A percentile compares a stretch with the other conserved stretches of the same genome.
Conservation (phyloP, 1,140 invertebrate species). For the Megathymus violae region DNA sequence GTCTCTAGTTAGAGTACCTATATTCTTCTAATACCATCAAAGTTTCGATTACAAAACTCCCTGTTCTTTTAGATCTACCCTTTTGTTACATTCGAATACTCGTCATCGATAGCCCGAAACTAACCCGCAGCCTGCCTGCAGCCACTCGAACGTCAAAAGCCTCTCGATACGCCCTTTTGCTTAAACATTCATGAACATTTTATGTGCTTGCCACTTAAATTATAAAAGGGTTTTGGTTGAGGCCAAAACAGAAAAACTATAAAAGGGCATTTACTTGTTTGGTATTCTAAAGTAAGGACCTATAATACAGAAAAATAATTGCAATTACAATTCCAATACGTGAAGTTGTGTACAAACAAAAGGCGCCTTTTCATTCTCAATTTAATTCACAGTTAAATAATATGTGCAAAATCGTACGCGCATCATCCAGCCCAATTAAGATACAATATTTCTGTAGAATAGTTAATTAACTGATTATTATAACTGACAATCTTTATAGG, state of each 20-base stretch:
- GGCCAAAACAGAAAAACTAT: constrained; percentile 18
- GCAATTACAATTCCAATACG: not conserved
- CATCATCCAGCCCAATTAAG: no score
- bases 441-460: no score
- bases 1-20: no score
- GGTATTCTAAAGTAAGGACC: not conserved
- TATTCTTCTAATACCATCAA: no score
- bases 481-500: no score
- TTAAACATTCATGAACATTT: constrained; percentile 30
- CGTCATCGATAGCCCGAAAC: not conserved
- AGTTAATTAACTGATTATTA: no score
- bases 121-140: not conserved
- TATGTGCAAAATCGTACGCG: no score
- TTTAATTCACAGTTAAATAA: no score
- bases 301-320: not conserved
- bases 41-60: not conserved
- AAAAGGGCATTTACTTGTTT: not conserved
- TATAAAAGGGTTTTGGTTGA: constrained; percentile 17
- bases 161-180: constrained; percentile 27
- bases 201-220: constrained; percentile 24
- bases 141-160: constrained; percentile 22
- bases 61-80: not conserved
- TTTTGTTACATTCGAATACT: not conserved
- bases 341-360: no score
- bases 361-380: no score